These are phyloP conservation scores for Hydrozoanthus tunicans DNA, from an alignment of 64 coral and sea anemone genomes.

Conservation along the genomic window DNA sequence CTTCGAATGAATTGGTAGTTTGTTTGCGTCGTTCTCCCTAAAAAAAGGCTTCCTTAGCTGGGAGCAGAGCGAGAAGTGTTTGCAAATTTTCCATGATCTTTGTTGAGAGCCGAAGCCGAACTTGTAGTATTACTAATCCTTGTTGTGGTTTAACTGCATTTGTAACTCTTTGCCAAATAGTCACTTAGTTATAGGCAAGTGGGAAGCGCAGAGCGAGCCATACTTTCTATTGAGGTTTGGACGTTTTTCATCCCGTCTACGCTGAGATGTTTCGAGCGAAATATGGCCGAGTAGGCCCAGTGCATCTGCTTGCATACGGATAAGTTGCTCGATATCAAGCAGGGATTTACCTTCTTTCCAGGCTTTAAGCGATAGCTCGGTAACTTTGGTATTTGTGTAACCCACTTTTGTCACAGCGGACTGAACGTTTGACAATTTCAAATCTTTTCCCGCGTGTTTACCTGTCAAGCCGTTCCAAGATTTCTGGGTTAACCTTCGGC, in stretches of 20 bases:
- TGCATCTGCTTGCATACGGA: conserved; percentile 51
- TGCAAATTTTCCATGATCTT: background rate
- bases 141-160: conserved; percentile 64
- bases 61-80: conserved; percentile 23
- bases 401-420: conserved; percentile 51
- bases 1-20: conserved; percentile 3
- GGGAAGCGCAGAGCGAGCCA: conserved; percentile 53
- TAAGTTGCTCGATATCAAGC: conserved; percentile 28
- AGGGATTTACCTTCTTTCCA: conserved; percentile 26
- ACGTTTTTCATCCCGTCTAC: conserved; percentile 32
- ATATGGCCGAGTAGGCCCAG: conserved; percentile 47
- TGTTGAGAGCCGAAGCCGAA: background rate
- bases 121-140: conserved; percentile 59
- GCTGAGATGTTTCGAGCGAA: conserved; percentile 30
- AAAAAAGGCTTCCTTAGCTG: conserved; percentile 39
- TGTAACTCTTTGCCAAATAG: conserved; percentile 54
- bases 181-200: conserved; percentile 41
- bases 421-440: conserved; percentile 40
- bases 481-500: conserved; percentile 72
- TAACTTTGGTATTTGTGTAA: conserved; percentile 42
- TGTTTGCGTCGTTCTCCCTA: conserved; percentile 16
- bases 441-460: conserved; percentile 53
- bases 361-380: conserved; percentile 54
- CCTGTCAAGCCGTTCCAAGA: conserved; percentile 53
- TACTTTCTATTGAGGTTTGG: conserved; percentile 45